phyloP scores from a whole-genome alignment of 2,113 vertebrate species.

The Pluvialis apricaria region DNA sequence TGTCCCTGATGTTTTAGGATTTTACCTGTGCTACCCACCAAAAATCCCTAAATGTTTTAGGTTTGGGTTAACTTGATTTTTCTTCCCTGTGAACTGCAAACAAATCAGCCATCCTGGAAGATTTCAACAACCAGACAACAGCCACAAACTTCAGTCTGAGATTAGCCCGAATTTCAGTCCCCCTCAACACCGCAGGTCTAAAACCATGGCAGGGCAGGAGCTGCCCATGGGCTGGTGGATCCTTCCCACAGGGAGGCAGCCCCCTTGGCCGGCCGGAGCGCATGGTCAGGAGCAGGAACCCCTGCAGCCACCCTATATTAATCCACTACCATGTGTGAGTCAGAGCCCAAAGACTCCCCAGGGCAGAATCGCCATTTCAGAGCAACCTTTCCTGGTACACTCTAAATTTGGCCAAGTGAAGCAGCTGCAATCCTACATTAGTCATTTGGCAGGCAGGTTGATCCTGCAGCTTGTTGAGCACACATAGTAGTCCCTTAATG shows the following conservation, averaged over 20 bases:
- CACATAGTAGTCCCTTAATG: not conserved
- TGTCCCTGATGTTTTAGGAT: not conserved
- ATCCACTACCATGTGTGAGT: not conserved
- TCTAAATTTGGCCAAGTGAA: not conserved
- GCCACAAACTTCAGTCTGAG: not conserved
- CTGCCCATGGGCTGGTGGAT: not conserved
- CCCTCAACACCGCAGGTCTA: not conserved
- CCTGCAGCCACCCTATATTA: not conserved
- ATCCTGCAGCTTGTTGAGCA: not conserved
- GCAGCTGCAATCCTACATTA: not conserved
- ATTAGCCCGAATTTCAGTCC: not conserved
- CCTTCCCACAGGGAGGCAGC: not conserved
- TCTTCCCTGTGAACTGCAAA: not conserved
- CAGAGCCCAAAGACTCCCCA: not conserved
- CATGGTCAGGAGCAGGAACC: not conserved
- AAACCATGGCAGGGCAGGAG: no score
- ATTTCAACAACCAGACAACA: not conserved
- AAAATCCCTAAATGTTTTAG: not conserved
- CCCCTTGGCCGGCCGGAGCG: fast-evolving
- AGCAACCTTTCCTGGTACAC: not conserved
- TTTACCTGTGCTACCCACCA: not conserved
- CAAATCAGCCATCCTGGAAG: not conserved
- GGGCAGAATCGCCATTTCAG: not conserved
- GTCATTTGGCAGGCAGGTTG: not conserved
- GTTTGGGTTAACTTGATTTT: not conserved